These are phyloP conservation scores for Athalia rosae DNA, from an alignment of 2,888 invertebrate species.

Conservation along the genomic window DNA sequence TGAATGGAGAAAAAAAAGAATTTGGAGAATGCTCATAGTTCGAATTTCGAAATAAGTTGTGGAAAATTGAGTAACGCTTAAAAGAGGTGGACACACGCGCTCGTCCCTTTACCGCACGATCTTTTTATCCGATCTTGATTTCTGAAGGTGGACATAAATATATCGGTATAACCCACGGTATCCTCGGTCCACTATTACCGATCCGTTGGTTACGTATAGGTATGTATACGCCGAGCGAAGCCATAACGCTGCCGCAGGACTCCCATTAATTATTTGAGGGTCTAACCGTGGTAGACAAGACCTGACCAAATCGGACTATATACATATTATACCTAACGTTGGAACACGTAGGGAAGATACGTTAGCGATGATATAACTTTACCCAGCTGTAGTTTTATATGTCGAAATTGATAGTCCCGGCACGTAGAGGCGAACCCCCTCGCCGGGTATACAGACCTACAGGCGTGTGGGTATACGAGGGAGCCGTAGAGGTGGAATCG, in stretches of 20 bases:
- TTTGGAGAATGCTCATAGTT: too few relatives aligned
- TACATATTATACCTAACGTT: background rate
- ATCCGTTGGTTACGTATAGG: background rate
- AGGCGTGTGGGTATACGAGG: background rate
- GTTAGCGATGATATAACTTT: slow-evolving; percentile 69
- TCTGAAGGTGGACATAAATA: slow-evolving; percentile 8
- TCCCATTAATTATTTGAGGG: slow-evolving; percentile 62
- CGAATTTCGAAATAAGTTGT: too few relatives aligned
- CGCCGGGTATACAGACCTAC: background rate
- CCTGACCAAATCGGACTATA: slow-evolving; percentile 19
- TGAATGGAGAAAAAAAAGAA: too few relatives aligned
- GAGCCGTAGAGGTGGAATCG: slow-evolving; percentile 20
- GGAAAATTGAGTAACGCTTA: too few relatives aligned
- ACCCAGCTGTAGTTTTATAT: slow-evolving; percentile 69
- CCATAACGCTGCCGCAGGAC: slow-evolving; percentile 51
- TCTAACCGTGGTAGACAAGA: slow-evolving; percentile 32
- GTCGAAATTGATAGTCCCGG: slow-evolving; percentile 71
- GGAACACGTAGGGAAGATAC: slow-evolving; percentile 71
- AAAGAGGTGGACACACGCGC: too few relatives aligned
- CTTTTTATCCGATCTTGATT: slow-evolving; percentile 1
- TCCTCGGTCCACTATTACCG: slow-evolving; percentile 33
- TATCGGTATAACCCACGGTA: background rate
- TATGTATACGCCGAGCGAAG: background rate
- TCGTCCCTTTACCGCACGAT: too few relatives aligned
- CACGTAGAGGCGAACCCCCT: slow-evolving; percentile 64